Conservation (phyloP, 1,140 invertebrate genomes). For the Drosophila malerkotliana region DNA sequence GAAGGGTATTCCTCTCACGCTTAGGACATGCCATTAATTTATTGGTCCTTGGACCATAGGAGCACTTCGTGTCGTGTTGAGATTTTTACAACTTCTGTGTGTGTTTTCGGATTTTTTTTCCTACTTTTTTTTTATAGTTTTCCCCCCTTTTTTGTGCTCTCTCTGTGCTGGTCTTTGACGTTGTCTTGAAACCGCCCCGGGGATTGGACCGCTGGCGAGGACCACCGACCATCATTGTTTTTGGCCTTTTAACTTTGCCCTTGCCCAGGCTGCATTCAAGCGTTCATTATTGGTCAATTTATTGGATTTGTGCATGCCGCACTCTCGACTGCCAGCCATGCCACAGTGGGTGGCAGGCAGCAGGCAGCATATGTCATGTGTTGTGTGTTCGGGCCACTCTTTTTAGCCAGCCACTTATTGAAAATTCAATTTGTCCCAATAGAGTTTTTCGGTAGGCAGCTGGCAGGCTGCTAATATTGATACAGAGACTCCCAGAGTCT, state of each 20-base stretch:
- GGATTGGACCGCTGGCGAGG: not conserved
- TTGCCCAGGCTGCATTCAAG: conserved; percentile 57
- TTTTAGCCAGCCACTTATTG: conserved; percentile 58
- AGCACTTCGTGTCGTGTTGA: conserved; percentile 34
- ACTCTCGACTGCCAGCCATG: conserved; percentile 11
- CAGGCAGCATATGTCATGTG: conserved; percentile 72
- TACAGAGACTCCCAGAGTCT: no score
- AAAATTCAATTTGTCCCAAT: conserved; percentile 79
- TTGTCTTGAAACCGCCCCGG: conserved; percentile 48
- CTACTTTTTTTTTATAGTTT: conserved; percentile 6
- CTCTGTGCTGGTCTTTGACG: conserved; percentile 52
- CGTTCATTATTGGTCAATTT: conserved; percentile 83
- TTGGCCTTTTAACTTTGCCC: conserved; percentile 75
- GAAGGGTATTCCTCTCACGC: conserved; percentile 13
- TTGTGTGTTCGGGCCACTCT: conserved; percentile 32
- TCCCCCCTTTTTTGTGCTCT: conserved; percentile 6
- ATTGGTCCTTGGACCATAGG: conserved; percentile 11
- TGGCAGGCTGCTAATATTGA: conserved; percentile 13
- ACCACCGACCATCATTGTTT: conserved; percentile 74
- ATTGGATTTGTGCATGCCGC: conserved; percentile 79
- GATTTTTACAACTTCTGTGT: conserved; percentile 29
- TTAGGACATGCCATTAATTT: not conserved
- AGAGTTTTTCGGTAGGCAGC: conserved; percentile 54
- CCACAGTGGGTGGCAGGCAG: conserved; percentile 29
- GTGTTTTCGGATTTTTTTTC: conserved; percentile 7